Evolutionary conservation across 2,113 vertebrate species (phyloP).

Genomic region (Aldabrachelys gigantea): DNA sequence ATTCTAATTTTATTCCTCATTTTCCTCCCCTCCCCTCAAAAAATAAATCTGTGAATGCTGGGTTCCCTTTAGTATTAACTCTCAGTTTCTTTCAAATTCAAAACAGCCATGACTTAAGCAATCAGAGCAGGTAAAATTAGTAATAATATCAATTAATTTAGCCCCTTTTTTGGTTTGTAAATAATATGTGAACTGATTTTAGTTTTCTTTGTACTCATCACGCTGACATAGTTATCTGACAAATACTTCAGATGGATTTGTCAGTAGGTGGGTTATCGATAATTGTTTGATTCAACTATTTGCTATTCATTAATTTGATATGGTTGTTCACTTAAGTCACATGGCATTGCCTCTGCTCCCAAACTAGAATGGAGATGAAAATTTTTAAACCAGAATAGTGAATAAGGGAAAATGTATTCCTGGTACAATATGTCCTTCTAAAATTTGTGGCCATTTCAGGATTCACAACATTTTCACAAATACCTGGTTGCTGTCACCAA

Average conservation of each 20-base stretch:
- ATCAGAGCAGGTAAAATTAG: neutral
- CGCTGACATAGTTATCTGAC: neutral
- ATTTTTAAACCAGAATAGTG: neutral
- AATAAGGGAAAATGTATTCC: neutral
- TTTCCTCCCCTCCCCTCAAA: neutral
- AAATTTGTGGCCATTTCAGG: neutral
- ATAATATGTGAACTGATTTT: neutral
- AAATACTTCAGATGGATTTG: neutral
- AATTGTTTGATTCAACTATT: neutral
- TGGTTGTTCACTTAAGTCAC: neutral
- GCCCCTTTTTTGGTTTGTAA: neutral
- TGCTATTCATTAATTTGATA: neutral
- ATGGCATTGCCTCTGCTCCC: neutral
- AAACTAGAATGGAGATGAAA: neutral
- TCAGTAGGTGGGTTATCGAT: neutral
- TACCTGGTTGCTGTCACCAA: neutral
- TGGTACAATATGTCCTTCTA: neutral
- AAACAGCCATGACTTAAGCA: neutral
- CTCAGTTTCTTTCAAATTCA: neutral
- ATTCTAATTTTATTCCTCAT: neutral
- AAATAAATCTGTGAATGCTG: neutral
- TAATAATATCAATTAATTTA: neutral
- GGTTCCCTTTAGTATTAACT: neutral
- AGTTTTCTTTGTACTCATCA: neutral
- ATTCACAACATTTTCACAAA: neutral